phyloP scores from a whole-genome alignment of 2,888 invertebrate genomes.

The Xylocampa areola region DNA sequence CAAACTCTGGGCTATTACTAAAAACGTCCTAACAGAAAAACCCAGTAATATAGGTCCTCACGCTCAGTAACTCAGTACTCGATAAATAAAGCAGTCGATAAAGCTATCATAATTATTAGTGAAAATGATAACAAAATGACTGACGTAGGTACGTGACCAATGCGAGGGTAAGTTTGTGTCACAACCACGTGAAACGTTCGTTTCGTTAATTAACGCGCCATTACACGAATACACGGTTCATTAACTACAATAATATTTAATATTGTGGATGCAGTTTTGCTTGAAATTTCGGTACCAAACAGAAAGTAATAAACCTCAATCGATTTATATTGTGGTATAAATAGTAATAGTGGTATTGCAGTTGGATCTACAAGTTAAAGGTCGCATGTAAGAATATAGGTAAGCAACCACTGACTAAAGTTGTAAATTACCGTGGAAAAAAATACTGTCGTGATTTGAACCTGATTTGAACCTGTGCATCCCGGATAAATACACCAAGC shows the following conservation, averaged over 20 bases:
- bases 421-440: no score
- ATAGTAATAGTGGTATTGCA: no score
- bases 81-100: no score
- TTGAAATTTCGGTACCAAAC: slow-evolving; percentile 6
- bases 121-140: slow-evolving; percentile 21
- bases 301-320: slow-evolving; percentile 8
- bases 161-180: slow-evolving; percentile 50
- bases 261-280: slow-evolving; percentile 13
- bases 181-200: slow-evolving; percentile 51
- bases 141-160: slow-evolving; percentile 39
- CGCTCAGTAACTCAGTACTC: no score
- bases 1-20: no score
- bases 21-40: no score
- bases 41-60: no score
- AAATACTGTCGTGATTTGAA: not conserved
- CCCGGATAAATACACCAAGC: no score
- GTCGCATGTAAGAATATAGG: no score
- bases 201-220: slow-evolving; percentile 48
- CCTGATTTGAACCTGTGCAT: no score
- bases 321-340: not conserved
- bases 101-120: slow-evolving; percentile 2
- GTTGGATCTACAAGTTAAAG: no score
- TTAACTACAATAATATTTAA: slow-evolving; percentile 36
- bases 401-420: no score
- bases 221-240: slow-evolving; percentile 45